Evolutionary conservation across 2,797 vertebrate species (phyloP), one percentile per base, ranked within the genome.

Genomic region (Sebastes iracundus): DNA sequence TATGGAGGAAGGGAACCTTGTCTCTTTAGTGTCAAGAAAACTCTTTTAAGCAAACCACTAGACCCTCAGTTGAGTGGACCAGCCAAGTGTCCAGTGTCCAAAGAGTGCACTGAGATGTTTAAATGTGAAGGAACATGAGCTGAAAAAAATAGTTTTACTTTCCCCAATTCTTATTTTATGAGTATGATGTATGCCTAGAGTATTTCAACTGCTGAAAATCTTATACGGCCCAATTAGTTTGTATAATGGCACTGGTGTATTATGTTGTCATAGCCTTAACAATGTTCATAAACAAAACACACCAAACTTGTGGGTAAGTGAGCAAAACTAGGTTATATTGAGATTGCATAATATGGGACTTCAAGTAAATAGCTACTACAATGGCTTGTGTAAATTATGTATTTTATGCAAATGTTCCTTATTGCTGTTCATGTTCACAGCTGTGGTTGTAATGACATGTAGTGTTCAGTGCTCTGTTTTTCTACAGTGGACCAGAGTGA

Each of bases 251-350:
- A 25, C 70, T 79, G 72, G 59, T 61, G 74, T 65, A 80, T 85
- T 80, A 79, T 80, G 72, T 81, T 92, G 61, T 68, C 79, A 80
- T 77, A 80, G 68, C 61, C 35, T 74, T 86, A 79, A 75, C 78
- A 84, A 88, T 82, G 75, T 80, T 65, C 52, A 70, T 66, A 77
- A 87, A 88, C 82, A 87, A 83, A 91, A 82, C 75, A 82, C 58
- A 83, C 11, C 35, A 71, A 82, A 87, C 49, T 42, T 72, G 58
- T 70, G 55, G 42, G 67, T 82, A 79, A 78, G 56, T 81, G 70
- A 82, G 81, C 62, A 84, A 87, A 92, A 90, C 70, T 84, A 85
- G 87, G 76, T 81, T 77, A 81, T n/a, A 61, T 81, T 87, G 79
- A 73, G 63, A 87, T 75, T 69, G 65, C 76, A 76, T 56, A 79